phyloP scores from a whole-genome alignment of 2,113 vertebrate genomes.

The Lophura nycthemera region DNA sequence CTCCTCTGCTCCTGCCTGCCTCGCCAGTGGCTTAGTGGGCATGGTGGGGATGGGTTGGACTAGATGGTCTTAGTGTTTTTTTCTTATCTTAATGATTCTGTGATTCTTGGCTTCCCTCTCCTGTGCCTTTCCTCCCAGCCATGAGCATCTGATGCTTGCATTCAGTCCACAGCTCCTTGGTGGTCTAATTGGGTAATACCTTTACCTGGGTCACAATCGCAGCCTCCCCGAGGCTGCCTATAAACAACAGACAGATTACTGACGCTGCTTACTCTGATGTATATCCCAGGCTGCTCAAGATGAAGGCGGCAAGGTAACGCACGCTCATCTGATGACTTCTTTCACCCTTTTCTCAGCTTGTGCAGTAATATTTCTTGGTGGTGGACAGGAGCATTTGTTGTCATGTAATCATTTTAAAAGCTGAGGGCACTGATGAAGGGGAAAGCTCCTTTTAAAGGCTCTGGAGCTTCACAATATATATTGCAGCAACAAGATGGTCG shows the following conservation, averaged over 20 bases:
- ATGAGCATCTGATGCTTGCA: rapidly evolving
- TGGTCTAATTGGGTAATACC: not conserved
- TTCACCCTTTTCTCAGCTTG: not conserved
- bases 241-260: not conserved
- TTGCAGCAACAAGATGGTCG: rapidly evolving
- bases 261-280: not conserved
- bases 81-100: no score
- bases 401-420: not conserved
- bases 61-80: no score
- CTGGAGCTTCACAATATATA: not conserved
- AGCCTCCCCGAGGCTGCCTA: not conserved
- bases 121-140: not conserved
- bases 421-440: not conserved
- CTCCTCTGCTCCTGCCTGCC: not conserved
- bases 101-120: not conserved
- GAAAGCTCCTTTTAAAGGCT: not conserved
- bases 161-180: not conserved
- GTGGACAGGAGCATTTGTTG: not conserved
- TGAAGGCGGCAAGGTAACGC: not conserved
- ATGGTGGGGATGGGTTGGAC: no score
- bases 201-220: not conserved
- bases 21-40: no score
- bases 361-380: not conserved
- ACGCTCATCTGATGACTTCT: not conserved
- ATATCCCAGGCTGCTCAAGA: not conserved